Evolutionary conservation across 2,888 invertebrate species (phyloP), one percentile per base, ranked within the genome.

Genomic region (Synanthedon andrenaeformis): DNA sequence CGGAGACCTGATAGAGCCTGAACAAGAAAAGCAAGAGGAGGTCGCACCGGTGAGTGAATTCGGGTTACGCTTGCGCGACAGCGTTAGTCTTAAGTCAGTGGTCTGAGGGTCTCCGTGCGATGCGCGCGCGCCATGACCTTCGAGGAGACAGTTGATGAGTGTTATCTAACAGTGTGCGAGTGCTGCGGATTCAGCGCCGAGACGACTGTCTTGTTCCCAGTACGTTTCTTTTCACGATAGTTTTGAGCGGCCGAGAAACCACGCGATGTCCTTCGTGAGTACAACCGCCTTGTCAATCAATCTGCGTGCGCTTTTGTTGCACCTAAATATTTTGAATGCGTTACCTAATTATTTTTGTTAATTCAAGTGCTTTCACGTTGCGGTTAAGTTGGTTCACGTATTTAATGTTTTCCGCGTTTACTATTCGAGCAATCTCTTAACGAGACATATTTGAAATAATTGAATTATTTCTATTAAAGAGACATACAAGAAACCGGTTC

Each of bases 121-220:
- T 81, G 85, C 86, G 84, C 82, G 83, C 83, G 85, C 83, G 84
- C 80, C 79, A 85, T 85, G 86, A 84, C 82, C 85, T 82, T 84
- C 82, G 86, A 84, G 74, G 81, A 81, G 75, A 69, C 78, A 64
- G 79, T 70, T 63, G 86, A 88, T 76, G 81, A 84, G 74, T 79
- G 82, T 72, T 83, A 82, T 72, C 76, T 83, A 62, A 79, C 80
- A 60, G 87, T 87, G 75, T 88, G 88, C 79, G 87, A 88, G 73
- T 88, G 88, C 73, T 88, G 88, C 77, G 88, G 88, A 64, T 88
- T 87, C 83, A 86, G 82, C 84, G 72, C 81, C 51, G 87, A 88
- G 80, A 87, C 88, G 65, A 68, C 82, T 59, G 77, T 87, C 62
- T 71, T 88, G 72, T 73, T 75, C 74, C 76, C 84, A 70, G 88